These are phyloP conservation scores for Lagopus muta DNA, from an alignment of 2,113 vertebrate genomes.

Conservation along the genomic window DNA sequence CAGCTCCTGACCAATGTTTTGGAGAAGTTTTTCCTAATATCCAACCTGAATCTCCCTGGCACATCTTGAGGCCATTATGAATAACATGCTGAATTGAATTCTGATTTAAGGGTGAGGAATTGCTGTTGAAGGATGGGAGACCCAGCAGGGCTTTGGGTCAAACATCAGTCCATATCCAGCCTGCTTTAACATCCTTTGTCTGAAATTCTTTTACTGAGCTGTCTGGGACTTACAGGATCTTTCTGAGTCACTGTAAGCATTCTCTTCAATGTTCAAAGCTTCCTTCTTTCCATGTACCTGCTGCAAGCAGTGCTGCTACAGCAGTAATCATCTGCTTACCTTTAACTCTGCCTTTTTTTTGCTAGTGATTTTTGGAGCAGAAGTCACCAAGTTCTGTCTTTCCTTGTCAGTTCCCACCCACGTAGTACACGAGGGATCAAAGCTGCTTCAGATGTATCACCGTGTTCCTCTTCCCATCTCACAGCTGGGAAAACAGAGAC, in stretches of 20 bases:
- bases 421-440: fast-evolving
- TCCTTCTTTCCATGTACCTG: neutral
- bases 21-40: too few relatives aligned
- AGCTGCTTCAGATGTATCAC: neutral
- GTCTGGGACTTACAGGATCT: neutral
- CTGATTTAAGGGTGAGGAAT: neutral
- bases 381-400: neutral
- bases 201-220: neutral
- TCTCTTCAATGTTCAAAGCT: neutral
- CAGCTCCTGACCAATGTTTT: neutral
- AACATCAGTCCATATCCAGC: neutral
- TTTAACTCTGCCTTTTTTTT: neutral
- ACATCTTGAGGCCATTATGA: too few relatives aligned
- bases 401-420: neutral
- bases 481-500: conserved; percentile 28
- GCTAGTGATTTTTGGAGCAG: neutral
- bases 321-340: neutral
- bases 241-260: neutral
- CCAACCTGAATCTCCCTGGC: too few relatives aligned
- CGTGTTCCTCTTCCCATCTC: neutral
- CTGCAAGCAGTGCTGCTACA: neutral
- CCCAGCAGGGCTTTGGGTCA: neutral
- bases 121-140: neutral
- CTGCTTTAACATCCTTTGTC: neutral
- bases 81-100: neutral